Base-by-base conservation (phyloP, 2,113 vertebrate species). In the Jacana jacana region DNA sequence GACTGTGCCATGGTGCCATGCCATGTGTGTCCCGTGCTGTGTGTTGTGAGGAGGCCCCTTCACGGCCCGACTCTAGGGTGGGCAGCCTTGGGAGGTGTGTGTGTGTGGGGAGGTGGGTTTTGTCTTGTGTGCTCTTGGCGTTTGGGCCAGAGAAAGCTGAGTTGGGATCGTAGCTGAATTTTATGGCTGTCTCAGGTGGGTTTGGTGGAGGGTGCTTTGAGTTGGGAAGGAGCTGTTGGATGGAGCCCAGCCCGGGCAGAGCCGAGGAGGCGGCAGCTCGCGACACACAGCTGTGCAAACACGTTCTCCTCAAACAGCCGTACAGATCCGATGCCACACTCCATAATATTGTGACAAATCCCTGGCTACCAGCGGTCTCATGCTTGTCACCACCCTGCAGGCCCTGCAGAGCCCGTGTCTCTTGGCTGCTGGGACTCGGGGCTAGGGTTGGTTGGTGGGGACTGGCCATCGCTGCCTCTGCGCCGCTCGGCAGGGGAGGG, bases 361-460 rank as follows among this genome's bases (percentile, higher is more conserved):
- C 19, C 0, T 1, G 12, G 11, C 46, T 23, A 5, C 6, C 14
- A 46, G 79, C 52, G 9, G 58, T 2, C 35, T 39, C 28, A 0
- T 14, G 79, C 83, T 13, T 61, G 79, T 55, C 79, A 40, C 64
- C 52, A 11, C 51, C 55, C 61, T 6, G 19, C n/a, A 17, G 33
- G n/a, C 48, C 6, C 1, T 9, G 64, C 46, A 18, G 52, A 3
- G 7, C 0, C 0, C 2, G 33, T 0, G 17, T 6, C 20, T 23
- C 39, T 7, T 12, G 52, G 39, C 39, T 39, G 60, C 35, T 39
- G 46, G 42, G n/a, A 31, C 13, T 10, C 58, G 2, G 17, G 40
- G 44, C 42, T 25, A 1, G 22, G 0, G 6, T 33, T 9, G 31
- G 1, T 3, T 35, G 37, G 35, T 4, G 27, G 49, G 9, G 35